Evolutionary conservation across 2,797 vertebrate species (phyloP).

Genomic region (Sebastes minor): DNA sequence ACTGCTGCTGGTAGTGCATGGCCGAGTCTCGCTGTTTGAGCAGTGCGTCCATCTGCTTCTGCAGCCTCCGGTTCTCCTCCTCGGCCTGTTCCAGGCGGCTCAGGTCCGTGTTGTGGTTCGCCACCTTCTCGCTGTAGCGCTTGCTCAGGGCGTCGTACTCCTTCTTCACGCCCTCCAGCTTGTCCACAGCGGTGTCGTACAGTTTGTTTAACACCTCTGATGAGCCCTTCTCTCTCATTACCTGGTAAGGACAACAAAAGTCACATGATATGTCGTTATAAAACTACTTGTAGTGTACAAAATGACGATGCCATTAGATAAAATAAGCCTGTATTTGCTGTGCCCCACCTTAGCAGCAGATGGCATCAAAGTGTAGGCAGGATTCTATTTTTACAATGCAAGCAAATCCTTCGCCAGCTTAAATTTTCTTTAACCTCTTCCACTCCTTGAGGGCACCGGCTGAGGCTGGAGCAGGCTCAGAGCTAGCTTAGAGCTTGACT

Average conservation of each 20-base stretch:
- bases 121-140: conserved; percentile 94
- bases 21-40: conserved; percentile 95
- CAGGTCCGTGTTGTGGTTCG: conserved; percentile 93
- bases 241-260: conserved; percentile 74
- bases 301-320: neutral
- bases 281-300: neutral
- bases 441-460: no score
- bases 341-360: conserved; percentile 72
- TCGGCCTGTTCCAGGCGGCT: conserved; percentile 94
- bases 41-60: conserved; percentile 93
- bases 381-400: conserved; percentile 5
- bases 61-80: conserved; percentile 93
- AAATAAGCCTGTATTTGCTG: conserved; percentile 16
- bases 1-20: conserved; percentile 97
- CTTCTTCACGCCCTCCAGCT: conserved; percentile 94
- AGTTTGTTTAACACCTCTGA: conserved; percentile 96
- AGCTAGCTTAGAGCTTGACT: no score
- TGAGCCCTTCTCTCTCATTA: conserved; percentile 95
- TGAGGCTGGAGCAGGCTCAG: no score
- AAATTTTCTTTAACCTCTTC: neutral
- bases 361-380: conserved; percentile 65
- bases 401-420: conserved; percentile 4
- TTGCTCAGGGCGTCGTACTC: conserved; percentile 94
- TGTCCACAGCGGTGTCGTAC: conserved; percentile 97
- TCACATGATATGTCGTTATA: neutral